Evolutionary conservation across 2,888 invertebrate genomes (phyloP).

Genomic region (Leptinotarsa peninsularis): DNA sequence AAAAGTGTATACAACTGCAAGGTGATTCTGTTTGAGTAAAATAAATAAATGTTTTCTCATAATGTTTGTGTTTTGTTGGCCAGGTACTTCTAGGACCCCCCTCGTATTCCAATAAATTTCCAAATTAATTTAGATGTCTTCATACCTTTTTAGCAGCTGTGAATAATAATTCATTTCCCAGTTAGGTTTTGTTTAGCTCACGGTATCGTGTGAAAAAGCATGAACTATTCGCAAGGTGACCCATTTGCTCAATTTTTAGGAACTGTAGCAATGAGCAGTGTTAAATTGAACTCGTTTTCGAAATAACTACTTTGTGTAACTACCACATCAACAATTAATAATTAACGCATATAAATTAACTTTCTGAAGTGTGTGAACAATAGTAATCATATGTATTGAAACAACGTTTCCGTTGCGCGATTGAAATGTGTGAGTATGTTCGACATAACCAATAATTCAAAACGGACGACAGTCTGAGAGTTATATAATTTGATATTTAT

Average conservation of each 20-base stretch:
- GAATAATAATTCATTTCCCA: not conserved
- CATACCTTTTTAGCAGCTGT: not conserved
- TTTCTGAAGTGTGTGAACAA: constrained; percentile 17
- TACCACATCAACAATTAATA: constrained; percentile 6
- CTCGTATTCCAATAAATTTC: too few relatives aligned
- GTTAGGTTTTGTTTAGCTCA: not conserved
- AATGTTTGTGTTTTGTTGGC: too few relatives aligned
- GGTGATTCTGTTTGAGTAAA: too few relatives aligned
- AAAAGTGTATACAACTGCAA: too few relatives aligned
- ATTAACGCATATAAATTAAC: constrained; percentile 9
- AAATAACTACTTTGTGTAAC: constrained; percentile 8
- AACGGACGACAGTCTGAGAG: not conserved
- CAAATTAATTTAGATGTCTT: not conserved
- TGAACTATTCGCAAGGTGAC: constrained; percentile 2
- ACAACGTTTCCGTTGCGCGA: constrained; percentile 1
- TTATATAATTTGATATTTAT: constrained; percentile 23
- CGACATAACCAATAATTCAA: constrained; percentile 11
- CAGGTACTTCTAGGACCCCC: too few relatives aligned
- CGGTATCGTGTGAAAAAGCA: not conserved
- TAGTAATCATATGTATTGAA: constrained; percentile 19
- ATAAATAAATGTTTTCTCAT: too few relatives aligned
- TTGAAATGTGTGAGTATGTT: constrained; percentile 15
- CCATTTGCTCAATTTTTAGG: constrained; percentile 9
- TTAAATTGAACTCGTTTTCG: constrained; percentile 1
- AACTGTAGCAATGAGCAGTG: constrained; percentile 5